phyloP scores from a whole-genome alignment of 2,888 invertebrate genomes.

The Tenthredo scrophulariae region DNA sequence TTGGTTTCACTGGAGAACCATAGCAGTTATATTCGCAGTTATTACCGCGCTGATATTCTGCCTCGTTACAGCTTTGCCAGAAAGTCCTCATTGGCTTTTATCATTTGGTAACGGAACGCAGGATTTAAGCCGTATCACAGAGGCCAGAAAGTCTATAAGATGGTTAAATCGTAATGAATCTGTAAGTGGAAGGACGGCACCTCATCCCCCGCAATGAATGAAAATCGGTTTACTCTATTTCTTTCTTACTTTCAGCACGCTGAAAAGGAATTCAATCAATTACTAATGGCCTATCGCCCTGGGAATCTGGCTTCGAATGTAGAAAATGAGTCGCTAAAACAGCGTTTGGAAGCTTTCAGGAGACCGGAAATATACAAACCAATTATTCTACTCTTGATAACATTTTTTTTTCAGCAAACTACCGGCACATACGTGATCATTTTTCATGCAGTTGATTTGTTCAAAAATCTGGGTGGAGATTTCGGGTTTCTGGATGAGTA shows the following conservation, averaged over 20 bases:
- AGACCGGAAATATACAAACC: slow-evolving; percentile 80
- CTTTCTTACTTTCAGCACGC: slow-evolving; percentile 57
- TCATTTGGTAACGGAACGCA: slow-evolving; percentile 74
- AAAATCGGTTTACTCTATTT: background rate
- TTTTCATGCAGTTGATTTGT: slow-evolving; percentile 81
- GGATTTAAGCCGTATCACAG: slow-evolving; percentile 60
- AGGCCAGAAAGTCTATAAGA: slow-evolving; percentile 76
- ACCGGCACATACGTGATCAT: slow-evolving; percentile 82
- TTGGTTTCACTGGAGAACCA: slow-evolving; percentile 79
- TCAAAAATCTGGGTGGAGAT: slow-evolving; percentile 78
- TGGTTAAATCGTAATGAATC: slow-evolving; percentile 78
- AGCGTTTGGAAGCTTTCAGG: slow-evolving; percentile 42
- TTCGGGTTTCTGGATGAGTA: slow-evolving; percentile 78
- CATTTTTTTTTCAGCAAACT: slow-evolving; percentile 81
- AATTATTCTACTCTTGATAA: slow-evolving; percentile 76
- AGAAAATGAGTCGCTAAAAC: slow-evolving; percentile 37
- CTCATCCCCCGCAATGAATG: too few relatives aligned
- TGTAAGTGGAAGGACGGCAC: slow-evolving; percentile 66
- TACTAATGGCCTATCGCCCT: slow-evolving; percentile 54
- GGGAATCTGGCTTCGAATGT: background rate
- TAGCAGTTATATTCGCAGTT: slow-evolving; percentile 78
- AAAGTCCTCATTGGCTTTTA: slow-evolving; percentile 82
- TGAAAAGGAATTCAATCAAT: slow-evolving; percentile 58
- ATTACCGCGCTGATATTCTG: slow-evolving; percentile 74
- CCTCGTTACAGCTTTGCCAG: slow-evolving; percentile 78